Base-by-base conservation (phyloP, 1,140 invertebrate genomes). In the Drosophila subpulchrella region DNA sequence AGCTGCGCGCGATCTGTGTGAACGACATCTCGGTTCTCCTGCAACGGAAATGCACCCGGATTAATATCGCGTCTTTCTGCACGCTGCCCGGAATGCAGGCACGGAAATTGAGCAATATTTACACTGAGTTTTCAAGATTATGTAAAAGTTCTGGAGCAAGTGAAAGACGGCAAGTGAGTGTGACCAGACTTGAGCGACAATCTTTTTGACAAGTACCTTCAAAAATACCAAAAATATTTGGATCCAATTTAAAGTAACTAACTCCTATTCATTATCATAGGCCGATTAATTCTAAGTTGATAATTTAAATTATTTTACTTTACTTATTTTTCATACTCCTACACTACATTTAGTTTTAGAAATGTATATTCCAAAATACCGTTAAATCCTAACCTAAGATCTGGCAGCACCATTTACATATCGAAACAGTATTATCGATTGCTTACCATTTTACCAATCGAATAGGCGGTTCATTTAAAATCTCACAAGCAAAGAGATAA, bases 1-100 rank as follows among this genome's bases (percentile, higher is more conserved):
- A 91, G 54, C 67, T 91, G 72, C 91, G 91, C 41, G 81, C 90
- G 68, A 91, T 70, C 90, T 91, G 91, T 81, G 91, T 90, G 54
- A 90, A 82, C 59, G 86, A 90, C 86, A 90, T 90, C 63, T 63
- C 68, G 63, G 46, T 60, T 71, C 47, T 74, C 47, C 84, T 88
- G 65, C 15, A 75, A 66, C 11, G 46, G 36, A 63, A 83, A 51
- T 41, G 2, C 20, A 58, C 5, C 27, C 44, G 12, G 41, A 3
- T 70, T 27, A 85, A 15, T 57, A 34, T 1, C 27, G 36, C 36
- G 36, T n/a, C 17, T 38, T 2, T 63, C n/a, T 4, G 12, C 27
- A 10, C 24, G 38, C 24, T 39, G 42, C 34, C 46, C 5, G 10
- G 10, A 47, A 12, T 53, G 54, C n/a, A 41, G 12, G n/a, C 10